Conservation (phyloP, 92 coral and sea anemone species). For the Meandrina meandrites region DNA sequence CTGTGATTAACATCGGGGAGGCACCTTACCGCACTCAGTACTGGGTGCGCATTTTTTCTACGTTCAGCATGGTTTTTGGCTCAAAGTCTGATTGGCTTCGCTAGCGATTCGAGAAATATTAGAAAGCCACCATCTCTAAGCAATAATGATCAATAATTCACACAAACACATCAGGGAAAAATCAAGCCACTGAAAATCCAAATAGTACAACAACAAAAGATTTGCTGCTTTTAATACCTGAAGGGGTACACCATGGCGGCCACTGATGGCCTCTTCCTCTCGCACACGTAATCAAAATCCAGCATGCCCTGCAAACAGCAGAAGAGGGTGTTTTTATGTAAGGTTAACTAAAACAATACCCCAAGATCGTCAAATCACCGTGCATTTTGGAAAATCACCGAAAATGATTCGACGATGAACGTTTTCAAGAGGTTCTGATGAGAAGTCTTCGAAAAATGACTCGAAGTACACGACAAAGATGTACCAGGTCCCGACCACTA, state of each 20-base stretch:
- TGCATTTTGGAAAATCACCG: background rate
- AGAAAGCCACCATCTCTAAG: too few relatives aligned
- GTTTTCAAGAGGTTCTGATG: background rate
- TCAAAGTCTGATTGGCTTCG: too few relatives aligned
- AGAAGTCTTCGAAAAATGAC: background rate
- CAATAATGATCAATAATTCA: too few relatives aligned
- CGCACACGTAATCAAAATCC: constrained; percentile 98
- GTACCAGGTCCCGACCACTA: background rate
- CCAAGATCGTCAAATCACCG: background rate
- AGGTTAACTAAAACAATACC: background rate
- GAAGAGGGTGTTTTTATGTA: too few relatives aligned
- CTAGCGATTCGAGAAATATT: too few relatives aligned
- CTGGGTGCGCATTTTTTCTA: too few relatives aligned
- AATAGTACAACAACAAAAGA: background rate
- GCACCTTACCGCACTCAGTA: too few relatives aligned
- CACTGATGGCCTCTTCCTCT: constrained; percentile 89
- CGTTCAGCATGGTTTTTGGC: too few relatives aligned
- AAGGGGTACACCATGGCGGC: constrained; percentile 99
- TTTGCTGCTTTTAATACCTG: constrained; percentile 62
- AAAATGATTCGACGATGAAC: background rate
- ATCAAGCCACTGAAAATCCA: background rate
- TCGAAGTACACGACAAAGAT: background rate
- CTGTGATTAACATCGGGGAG: too few relatives aligned
- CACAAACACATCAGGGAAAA: too few relatives aligned
- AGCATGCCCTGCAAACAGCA: constrained; percentile 82